Conservation (phyloP, 2,888 invertebrate genomes). For the Bursaphelenchus okinawaensis region DNA sequence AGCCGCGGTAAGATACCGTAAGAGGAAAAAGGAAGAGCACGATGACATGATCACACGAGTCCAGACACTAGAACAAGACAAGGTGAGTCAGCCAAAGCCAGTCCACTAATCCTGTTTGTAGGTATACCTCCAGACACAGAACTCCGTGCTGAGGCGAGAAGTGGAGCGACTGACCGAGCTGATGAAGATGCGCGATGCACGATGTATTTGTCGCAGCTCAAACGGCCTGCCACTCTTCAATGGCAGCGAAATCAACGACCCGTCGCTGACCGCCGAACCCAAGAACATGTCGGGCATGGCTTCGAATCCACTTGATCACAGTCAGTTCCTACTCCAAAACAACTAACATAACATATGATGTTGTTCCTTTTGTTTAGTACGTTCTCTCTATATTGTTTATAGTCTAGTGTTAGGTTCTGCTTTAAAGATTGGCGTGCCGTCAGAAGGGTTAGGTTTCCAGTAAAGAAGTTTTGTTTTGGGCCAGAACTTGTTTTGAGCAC, state of each 20-base stretch:
- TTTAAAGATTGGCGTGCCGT: too few relatives aligned
- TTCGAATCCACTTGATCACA: neutral
- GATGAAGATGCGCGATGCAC: constrained; percentile 42
- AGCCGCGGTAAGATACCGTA: constrained; percentile 54
- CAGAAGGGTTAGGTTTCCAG: too few relatives aligned
- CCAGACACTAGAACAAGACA: constrained; percentile 49
- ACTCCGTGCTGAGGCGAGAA: constrained; percentile 49
- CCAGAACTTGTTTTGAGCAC: too few relatives aligned
- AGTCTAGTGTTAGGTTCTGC: too few relatives aligned
- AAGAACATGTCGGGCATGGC: neutral
- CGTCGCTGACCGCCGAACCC: neutral
- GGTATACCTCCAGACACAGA: constrained; percentile 45
- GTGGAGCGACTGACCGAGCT: constrained; percentile 48
- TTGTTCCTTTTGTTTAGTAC: neutral
- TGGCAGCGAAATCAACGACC: neutral
- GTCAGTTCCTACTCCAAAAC: neutral
- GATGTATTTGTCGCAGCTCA: constrained; percentile 44
- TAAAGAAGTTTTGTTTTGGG: too few relatives aligned
- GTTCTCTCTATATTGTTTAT: too few relatives aligned
- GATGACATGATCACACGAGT: constrained; percentile 48
- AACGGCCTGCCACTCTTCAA: constrained; percentile 2
- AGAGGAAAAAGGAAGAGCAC: constrained; percentile 57
- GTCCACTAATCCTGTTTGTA: neutral
- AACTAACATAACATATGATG: neutral
- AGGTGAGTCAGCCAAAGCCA: constrained; percentile 19